phyloP scores from a whole-genome alignment of 2,888 invertebrate species.

The Sarcophaga variegata region DNA sequence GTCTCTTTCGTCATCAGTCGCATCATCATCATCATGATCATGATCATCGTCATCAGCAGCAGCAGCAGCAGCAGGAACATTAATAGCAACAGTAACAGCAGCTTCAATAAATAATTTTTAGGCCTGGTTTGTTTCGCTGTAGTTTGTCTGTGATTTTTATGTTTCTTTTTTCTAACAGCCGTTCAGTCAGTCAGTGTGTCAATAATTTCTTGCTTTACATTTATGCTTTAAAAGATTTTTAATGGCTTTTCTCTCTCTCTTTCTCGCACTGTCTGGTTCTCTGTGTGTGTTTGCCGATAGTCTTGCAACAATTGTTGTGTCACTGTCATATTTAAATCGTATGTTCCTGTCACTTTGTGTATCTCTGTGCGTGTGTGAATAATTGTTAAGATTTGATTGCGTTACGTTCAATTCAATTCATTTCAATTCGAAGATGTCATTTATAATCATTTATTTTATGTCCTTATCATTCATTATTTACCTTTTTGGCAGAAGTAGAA shows the following conservation, averaged over 20 bases:
- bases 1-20: constrained; percentile 48
- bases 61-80: not conserved
- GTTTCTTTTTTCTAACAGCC: constrained; percentile 40
- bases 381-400: constrained; percentile 25
- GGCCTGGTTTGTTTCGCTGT: not conserved
- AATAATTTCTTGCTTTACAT: constrained; percentile 47
- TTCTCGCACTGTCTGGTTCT: not conserved
- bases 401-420: not conserved
- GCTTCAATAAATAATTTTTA: not conserved
- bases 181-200: constrained; percentile 55
- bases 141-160: not conserved
- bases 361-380: not conserved
- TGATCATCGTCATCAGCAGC: constrained; percentile 27
- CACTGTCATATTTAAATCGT: constrained; percentile 50
- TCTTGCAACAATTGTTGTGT: constrained; percentile 21
- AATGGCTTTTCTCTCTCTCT: constrained; percentile 41
- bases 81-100: not conserved
- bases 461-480: not conserved
- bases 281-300: too few species aligned
- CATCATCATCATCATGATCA: constrained; percentile 39
- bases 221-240: constrained; percentile 62
- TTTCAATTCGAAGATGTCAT: constrained; percentile 57
- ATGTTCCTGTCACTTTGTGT: constrained; percentile 9
- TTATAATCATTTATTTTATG: constrained; percentile 61
- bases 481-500: constrained; percentile 1